These are phyloP conservation scores for Theonella swinhoei DNA, from an alignment of 37 sponge, comb jelly and placozoan species.

Conservation along the genomic window DNA sequence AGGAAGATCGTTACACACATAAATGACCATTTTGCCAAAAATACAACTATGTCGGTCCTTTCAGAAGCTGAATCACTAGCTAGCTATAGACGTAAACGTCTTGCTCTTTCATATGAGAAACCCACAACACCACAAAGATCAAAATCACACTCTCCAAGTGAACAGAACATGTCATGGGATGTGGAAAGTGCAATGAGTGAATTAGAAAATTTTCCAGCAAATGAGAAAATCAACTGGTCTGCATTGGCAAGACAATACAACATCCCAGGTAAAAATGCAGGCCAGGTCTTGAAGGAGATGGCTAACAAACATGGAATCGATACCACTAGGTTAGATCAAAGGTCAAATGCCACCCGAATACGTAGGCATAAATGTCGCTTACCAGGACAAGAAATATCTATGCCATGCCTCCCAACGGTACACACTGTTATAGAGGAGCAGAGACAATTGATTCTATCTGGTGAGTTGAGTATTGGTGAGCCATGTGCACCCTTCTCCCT, in stretches of 20 bases:
- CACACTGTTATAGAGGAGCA: not conserved
- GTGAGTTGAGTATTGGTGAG: not conserved
- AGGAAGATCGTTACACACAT: not conserved
- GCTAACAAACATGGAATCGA: conserved; percentile 20
- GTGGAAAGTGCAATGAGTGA: not conserved
- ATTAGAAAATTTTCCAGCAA: conserved; percentile 6
- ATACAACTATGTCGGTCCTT: conserved; percentile 6
- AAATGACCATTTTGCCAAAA: conserved; percentile 2
- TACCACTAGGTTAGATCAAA: not conserved
- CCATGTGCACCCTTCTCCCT: not conserved
- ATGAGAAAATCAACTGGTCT: conserved; percentile 20
- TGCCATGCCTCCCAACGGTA: conserved; percentile 7
- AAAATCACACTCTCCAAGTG: conserved; percentile 22
- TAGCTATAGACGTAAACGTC: conserved; percentile 1
- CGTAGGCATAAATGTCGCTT: not conserved
- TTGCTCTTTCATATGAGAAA: conserved; percentile 5
- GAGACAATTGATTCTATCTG: not conserved
- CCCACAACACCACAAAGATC: too few species aligned
- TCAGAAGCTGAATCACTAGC: conserved; percentile 21
- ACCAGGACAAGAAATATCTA: conserved; percentile 23
- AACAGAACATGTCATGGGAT: not conserved
- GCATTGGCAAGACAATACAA: not conserved
- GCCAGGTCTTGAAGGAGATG: conserved; percentile 20
- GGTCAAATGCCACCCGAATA: not conserved
- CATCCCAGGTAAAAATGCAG: conserved; percentile 6